These are phyloP conservation scores for Neodon shergylaensis DNA, from an alignment of 2,113 vertebrate genomes.

Conservation along the genomic window DNA sequence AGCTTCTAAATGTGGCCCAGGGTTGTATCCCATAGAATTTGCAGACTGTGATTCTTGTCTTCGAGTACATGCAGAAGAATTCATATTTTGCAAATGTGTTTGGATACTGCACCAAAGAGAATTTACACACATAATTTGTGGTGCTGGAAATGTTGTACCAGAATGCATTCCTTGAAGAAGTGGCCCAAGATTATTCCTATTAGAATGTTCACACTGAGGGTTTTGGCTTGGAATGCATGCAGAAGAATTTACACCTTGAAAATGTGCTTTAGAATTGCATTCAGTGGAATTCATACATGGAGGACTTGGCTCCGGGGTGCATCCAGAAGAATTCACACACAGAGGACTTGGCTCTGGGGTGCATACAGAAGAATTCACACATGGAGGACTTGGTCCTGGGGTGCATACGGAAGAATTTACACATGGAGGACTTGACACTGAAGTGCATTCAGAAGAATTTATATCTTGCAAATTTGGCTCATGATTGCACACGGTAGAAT, in stretches of 20 bases:
- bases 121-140: background rate
- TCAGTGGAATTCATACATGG: background rate
- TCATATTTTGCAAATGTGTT: background rate
- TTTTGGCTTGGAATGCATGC: background rate
- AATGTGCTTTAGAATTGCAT: background rate
- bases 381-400: background rate
- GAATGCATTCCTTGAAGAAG: constrained; percentile 31
- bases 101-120: background rate
- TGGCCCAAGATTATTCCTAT: background rate
- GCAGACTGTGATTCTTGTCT: background rate
- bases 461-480: background rate
- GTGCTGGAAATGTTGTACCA: background rate
- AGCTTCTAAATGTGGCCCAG: no score
- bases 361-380: background rate
- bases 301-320: background rate
- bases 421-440: background rate
- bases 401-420: background rate
- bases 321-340: background rate
- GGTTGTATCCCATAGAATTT: no score
- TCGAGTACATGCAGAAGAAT: background rate
- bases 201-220: background rate
- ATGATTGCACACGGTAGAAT: background rate
- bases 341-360: background rate
- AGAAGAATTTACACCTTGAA: background rate
- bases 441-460: background rate